Base-by-base conservation (phyloP, 2,797 vertebrate genomes). In the Euphonia xanthogaster region DNA sequence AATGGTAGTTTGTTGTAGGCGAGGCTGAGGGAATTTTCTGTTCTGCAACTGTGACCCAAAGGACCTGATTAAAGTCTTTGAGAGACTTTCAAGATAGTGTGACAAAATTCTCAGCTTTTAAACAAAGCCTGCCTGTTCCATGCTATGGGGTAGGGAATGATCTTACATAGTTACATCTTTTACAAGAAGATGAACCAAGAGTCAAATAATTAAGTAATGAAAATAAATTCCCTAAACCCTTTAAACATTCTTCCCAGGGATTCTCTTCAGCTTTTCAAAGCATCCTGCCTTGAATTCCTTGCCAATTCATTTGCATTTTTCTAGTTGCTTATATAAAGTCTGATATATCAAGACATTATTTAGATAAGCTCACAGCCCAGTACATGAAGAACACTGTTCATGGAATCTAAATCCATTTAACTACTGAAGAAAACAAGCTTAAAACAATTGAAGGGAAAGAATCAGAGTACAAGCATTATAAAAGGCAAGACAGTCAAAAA, bases 1-100 rank as follows among this genome's bases (percentile, higher is more conserved):
- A 84, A n/a, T 12, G 22, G 47, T 0, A 42, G 71, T 39, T 58
- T 78, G 86, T 95, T 27, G 60, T 25, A 68, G 47, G 51, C 65
- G 30, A 75, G 39, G 17, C 35, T 1, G 17, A 21, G 82, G 84
- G 33, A 72, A 66, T 60, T 78, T 75, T 93, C 81, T 83, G 88
- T 87, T 95, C 88, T 81, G 86, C 92, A 66, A 75, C 57, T 1
- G 7, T 61, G 93, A 97, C 96, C 95, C 97, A 96, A 97, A 94
- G 79, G 73, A 17, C 15, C 77, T 57, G 81, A 95, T 85, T 72
- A 88, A 86, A 96, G 93, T 71, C 74, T 72, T 23, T 0, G 1
- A 83, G 86, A 77, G 44, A 28, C 85, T 93, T 63, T 94, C 76
- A 73, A 65, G 92, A 60, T 0, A 88, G 54, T 3, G 82, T 88